Percentiles rank a stretch among this genome's conserved stretches.
phyloP scores from a whole-genome alignment of 2,888 invertebrate species.

The Baronia brevicornis region DNA sequence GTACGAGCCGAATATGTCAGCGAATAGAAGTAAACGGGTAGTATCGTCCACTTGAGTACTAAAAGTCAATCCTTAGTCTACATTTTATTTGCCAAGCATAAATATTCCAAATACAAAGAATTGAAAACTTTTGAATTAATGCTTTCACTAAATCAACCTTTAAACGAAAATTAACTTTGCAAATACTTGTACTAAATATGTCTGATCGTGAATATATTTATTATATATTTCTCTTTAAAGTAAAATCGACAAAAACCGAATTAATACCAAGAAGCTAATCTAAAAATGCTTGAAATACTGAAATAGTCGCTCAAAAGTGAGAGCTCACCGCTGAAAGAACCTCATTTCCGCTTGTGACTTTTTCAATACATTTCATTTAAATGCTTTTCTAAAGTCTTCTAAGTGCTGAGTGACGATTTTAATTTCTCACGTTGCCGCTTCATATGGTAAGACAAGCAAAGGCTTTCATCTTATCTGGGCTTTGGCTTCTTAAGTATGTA shows the following conservation, averaged over 20 bases:
- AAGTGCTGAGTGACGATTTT: slow-evolving; percentile 53
- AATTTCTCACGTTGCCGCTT: slow-evolving; percentile 57
- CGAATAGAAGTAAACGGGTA: too few relatives aligned
- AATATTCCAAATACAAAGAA: too few relatives aligned
- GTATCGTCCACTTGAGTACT: too few relatives aligned
- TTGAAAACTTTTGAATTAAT: too few relatives aligned
- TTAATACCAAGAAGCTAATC: slow-evolving; percentile 29
- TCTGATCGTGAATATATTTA: too few relatives aligned
- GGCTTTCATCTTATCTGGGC: slow-evolving; percentile 29
- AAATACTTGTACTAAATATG: too few relatives aligned
- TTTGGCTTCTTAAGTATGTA: slow-evolving; percentile 8
- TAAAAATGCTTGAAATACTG: slow-evolving; percentile 45
- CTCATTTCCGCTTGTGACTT: slow-evolving; percentile 67
- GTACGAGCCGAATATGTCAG: too few relatives aligned
- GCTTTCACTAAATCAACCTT: too few relatives aligned
- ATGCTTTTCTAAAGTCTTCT: slow-evolving; percentile 53
- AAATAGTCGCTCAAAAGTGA: slow-evolving; percentile 57
- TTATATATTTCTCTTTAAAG: slow-evolving; percentile 7
- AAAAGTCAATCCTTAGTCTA: too few relatives aligned
- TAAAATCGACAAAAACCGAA: slow-evolving; percentile 15
- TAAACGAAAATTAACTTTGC: too few relatives aligned
- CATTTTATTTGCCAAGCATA: too few relatives aligned
- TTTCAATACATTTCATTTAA: slow-evolving; percentile 73
- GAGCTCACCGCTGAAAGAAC: slow-evolving; percentile 62
- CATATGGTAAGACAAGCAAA: slow-evolving; percentile 56